Percentiles rank a stretch among this genome's conserved stretches.
Evolutionary conservation across 64 coral and sea anemone species (phyloP).

Genomic region (Anthopleura sola): DNA sequence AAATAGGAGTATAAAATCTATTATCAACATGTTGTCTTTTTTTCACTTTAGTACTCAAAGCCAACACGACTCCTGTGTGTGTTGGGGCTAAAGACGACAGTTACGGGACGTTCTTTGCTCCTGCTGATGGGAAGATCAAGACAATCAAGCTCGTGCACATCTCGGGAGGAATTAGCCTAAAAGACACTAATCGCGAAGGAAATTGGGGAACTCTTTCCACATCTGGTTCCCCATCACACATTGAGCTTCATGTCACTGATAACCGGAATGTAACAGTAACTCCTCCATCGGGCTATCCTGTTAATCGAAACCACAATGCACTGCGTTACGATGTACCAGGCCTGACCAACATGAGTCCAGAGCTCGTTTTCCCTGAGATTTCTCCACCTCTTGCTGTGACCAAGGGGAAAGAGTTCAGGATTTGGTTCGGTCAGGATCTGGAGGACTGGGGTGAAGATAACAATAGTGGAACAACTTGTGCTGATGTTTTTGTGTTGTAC

Average conservation of each 20-base stretch:
- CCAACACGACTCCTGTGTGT: conserved; percentile 9
- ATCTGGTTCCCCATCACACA: neutral
- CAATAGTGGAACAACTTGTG: neutral
- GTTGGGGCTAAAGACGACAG: conserved; percentile 12
- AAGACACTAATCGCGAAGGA: neutral
- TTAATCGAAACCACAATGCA: neutral
- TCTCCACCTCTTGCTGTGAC: neutral
- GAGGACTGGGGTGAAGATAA: neutral
- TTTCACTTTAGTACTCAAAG: conserved; percentile 4
- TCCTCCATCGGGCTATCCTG: neutral
- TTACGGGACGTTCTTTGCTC: conserved; percentile 3
- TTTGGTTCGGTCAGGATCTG: conserved; percentile 17
- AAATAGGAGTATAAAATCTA: too few species aligned
- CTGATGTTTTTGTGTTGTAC: neutral
- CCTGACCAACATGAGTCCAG: neutral
- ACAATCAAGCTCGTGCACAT: conserved; percentile 22
- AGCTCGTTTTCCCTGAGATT: neutral
- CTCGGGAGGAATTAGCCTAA: neutral
- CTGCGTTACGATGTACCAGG: neutral
- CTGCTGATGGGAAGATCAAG: neutral
- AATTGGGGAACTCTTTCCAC: neutral
- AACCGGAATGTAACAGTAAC: neutral
- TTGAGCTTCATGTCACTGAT: neutral
- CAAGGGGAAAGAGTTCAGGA: neutral
- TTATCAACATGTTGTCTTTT: too few species aligned